Evolutionary conservation across 2,888 invertebrate species (phyloP), one percentile per base, ranked within the genome.

Genomic region (Galeopsomyia nigrocyanea): DNA sequence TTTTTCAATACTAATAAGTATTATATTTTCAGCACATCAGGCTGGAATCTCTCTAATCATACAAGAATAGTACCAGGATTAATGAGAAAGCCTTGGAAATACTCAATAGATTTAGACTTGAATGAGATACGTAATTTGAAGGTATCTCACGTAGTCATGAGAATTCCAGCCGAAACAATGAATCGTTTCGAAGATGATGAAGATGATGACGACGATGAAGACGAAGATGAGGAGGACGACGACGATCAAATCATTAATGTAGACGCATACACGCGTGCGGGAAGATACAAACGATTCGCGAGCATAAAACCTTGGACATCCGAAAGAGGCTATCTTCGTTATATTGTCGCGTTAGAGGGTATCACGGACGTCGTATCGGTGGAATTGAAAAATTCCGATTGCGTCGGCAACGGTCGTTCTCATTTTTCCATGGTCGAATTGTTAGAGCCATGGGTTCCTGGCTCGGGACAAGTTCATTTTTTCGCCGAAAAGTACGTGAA

Each of bases 111-210:
- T 73, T 83, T 95, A 2, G 88, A 93, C 80, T 84, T 94, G 58
- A 89, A 91, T 51, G 88, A 89, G 71, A 80, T 95, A 10, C 89
- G 88, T 76, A 87, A 89, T 65, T 70, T 73, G 9, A 71, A 88
- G 46, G 91, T 91, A 88, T 91, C 93, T 0, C 95, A 95, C 82
- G 87, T 95, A 6, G 83, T 95, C 13, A 87, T 95, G 26, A 90
- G 90, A 82, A 89, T 94, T 26, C 88, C 90, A 31, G 90, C 92
- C 9, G 50, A 67, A 64, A 50, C 31, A n/a, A 22, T 58, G 13
- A 90, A 71, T 19, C 58, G 22, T 16, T 16, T 46, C 22, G 49
- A 70, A n/a, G 75, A 75, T 16, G 64, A 66, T 13, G 53, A 75
- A 13, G 72, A 77, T 16, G 64, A 76, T n/a, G 47, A 70, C 0